Percentiles rank a stretch among this genome's conserved stretches.
Evolutionary conservation across 1,140 invertebrate species (phyloP).

Genomic region (Campoletis sonorensis): DNA sequence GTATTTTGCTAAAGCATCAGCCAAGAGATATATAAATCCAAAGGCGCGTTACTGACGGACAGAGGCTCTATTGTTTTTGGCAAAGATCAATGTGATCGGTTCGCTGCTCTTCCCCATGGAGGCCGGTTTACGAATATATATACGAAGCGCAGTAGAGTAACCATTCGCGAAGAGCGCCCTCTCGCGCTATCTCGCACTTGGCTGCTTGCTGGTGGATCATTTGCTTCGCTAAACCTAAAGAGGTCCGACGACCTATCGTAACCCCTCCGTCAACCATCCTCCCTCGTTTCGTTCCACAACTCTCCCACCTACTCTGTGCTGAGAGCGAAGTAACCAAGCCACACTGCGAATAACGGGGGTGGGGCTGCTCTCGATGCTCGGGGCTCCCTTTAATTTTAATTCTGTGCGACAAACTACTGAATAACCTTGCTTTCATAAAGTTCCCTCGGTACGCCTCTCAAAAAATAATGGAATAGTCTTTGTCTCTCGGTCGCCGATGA

Average conservation of each 20-base stretch:
- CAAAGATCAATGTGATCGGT: constrained; percentile 71
- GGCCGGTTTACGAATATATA: constrained; percentile 51
- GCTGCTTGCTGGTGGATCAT: constrained; percentile 60
- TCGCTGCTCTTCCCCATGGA: constrained; percentile 65
- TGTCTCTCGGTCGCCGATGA: neutral
- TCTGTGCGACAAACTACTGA: constrained; percentile 25
- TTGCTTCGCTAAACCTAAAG: constrained; percentile 68
- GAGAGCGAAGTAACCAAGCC: neutral
- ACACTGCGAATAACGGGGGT: neutral
- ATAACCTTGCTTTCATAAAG: constrained; percentile 32
- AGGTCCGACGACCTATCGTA: constrained; percentile 59
- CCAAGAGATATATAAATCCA: constrained; percentile 54
- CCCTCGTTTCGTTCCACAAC: constrained; percentile 32
- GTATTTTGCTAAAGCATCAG: constrained; percentile 58
- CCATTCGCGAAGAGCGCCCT: constrained; percentile 7
- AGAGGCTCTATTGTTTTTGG: constrained; percentile 66
- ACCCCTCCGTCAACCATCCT: constrained; percentile 42
- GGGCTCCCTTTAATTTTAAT: constrained; percentile 41
- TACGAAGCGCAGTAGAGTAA: constrained; percentile 7
- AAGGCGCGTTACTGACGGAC: constrained; percentile 55
- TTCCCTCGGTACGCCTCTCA: constrained; percentile 17
- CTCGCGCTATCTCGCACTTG: constrained; percentile 16
- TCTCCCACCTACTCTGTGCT: constrained; percentile 12
- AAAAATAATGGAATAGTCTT: constrained; percentile 30
- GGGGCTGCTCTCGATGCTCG: neutral